Conservation (phyloP, 2,888 invertebrate species). For the Acrocyrtus sp. region DNA sequence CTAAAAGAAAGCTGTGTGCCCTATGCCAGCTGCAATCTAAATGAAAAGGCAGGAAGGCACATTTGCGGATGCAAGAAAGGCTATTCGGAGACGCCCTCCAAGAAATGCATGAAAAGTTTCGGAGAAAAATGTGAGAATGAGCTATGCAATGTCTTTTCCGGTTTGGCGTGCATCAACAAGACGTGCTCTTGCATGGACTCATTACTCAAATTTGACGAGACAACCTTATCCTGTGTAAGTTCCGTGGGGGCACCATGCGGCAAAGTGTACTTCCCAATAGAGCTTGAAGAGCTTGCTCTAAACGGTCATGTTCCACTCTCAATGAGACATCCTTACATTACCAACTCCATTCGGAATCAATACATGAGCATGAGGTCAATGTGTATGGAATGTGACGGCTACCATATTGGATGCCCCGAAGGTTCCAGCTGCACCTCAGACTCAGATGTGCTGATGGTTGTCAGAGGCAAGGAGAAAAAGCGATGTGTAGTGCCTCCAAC, state of each 20-base stretch:
- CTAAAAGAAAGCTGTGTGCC: constrained; percentile 18
- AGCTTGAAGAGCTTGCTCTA: constrained; percentile 38
- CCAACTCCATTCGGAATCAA: constrained; percentile 19
- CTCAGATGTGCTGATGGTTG: constrained; percentile 23
- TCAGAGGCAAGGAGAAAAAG: constrained; percentile 29
- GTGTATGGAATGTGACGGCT: constrained; percentile 43
- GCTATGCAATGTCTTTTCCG: constrained; percentile 47
- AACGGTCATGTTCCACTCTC: constrained; percentile 11
- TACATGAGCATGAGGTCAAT: constrained; percentile 37
- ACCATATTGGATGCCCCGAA: constrained; percentile 33
- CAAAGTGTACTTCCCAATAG: constrained; percentile 39
- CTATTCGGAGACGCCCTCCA: constrained; percentile 35
- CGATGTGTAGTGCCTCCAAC: constrained; percentile 26
- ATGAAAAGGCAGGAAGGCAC: background rate
- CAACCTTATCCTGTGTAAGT: constrained; percentile 22
- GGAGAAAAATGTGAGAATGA: constrained; percentile 40
- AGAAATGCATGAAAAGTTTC: constrained; percentile 45
- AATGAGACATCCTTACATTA: constrained; percentile 12
- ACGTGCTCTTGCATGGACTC: constrained; percentile 46
- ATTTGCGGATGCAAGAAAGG: constrained; percentile 25
- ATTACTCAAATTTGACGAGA: constrained; percentile 42
- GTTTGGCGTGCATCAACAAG: constrained; percentile 35
- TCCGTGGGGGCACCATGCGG: constrained; percentile 42
- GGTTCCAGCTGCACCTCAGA: constrained; percentile 20
- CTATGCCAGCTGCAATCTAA: constrained; percentile 29